Base-by-base conservation (phyloP, 2,797 vertebrate genomes). In the Hypotaenidia philippensis region DNA sequence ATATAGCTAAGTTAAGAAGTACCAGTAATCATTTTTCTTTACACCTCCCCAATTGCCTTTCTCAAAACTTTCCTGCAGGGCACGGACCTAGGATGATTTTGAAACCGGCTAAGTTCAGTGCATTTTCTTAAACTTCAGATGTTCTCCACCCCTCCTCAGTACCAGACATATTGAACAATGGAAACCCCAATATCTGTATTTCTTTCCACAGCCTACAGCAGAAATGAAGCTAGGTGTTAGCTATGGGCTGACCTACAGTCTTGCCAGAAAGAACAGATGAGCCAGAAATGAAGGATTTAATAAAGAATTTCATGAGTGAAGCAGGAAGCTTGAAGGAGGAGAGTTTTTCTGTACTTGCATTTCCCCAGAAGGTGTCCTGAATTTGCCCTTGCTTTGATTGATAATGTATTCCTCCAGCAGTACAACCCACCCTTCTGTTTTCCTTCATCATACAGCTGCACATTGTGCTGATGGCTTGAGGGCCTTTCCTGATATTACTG, bases 401-500 rank as follows among this genome's bases (percentile, higher is more conserved):
- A 90, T 96, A 93, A 94, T 94, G 50, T 93, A 87, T 95, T 97
- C 85, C 70, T 97, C 41, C 52, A 96, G 83, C 83, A 93, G 79
- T 80, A 92, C 69, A 97, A 92, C 69, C 49, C 44, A 83, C 34
- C 32, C 81, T 92, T 75, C 86, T 88, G 92, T 94, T 97, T 96
- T 68, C 45, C 60, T 96, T 97, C 71, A 83, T 92, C 57, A 80
- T 38, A 76, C 49, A 76, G 80, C 64, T 94, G 80, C 53, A 79
- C 34, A 55, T 69, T 55, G 40, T 55, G 69, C 47, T 90, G 52
- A 96, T 91, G 75, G 82, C 83, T 91, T 75, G 65, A 52, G 66
- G 91, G 69, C 55, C 80, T 95, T 96, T 96, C 82, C 50, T 93
- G 25, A 12, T 17, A 72, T 60, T 94, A 44, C 38, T 31, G 11